Conservation (phyloP, 1,140 invertebrate species). For the Cyphomyrmex costatus region DNA sequence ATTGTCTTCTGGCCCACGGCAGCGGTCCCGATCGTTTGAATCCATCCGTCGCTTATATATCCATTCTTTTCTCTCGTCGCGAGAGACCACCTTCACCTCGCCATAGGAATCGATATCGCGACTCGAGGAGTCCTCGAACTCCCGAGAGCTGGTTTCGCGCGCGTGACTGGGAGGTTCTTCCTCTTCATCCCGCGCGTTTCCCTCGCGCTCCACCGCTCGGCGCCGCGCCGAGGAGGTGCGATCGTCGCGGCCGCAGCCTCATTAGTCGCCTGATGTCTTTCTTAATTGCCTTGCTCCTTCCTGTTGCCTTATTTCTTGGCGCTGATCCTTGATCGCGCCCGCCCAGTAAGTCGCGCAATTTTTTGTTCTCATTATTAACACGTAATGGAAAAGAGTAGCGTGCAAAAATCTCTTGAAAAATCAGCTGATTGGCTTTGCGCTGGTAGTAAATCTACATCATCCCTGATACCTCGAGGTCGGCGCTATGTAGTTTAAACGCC, state of each 20-base stretch:
- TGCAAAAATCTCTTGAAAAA: not conserved
- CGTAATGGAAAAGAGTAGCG: not conserved
- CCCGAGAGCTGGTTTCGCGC: conserved; percentile 63
- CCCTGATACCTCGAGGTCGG: conserved; percentile 16
- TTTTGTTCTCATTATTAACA: conserved; percentile 1
- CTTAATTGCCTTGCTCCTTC: conserved; percentile 82
- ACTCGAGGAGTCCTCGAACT: conserved; percentile 45
- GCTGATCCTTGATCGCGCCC: conserved; percentile 80
- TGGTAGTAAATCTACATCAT: not conserved
- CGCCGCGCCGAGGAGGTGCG: conserved; percentile 66
- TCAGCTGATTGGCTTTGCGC: not conserved
- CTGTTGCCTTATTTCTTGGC: conserved; percentile 80
- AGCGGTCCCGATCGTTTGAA: conserved; percentile 69
- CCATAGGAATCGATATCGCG: conserved; percentile 64
- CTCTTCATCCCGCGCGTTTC: conserved; percentile 23
- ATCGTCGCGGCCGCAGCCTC: conserved; percentile 81
- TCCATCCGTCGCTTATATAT: conserved; percentile 73
- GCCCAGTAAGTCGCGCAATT: not conserved
- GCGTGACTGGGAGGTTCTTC: conserved; percentile 71
- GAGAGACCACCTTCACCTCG: conserved; percentile 50
- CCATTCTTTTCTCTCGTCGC: conserved; percentile 54
- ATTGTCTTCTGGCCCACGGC: conserved; percentile 79
- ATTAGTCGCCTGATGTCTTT: conserved; percentile 85
- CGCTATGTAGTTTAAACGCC: conserved; percentile 34
- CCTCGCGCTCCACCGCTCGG: conserved; percentile 55